phyloP scores from a whole-genome alignment of 1,140 invertebrate genomes.

The Drosophila jambulina region DNA sequence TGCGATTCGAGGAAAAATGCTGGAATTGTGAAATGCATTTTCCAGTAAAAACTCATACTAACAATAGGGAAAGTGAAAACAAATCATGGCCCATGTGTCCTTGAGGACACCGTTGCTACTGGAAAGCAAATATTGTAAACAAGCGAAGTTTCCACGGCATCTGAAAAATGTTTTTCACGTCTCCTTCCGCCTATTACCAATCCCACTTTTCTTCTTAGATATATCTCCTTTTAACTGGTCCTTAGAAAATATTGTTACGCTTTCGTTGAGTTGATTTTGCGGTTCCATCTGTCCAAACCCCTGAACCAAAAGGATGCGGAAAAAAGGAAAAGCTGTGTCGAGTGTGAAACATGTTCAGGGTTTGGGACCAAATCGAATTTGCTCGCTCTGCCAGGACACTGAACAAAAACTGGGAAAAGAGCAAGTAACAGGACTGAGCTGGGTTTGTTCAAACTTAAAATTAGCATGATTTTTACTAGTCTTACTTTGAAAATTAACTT shows the following conservation, averaged over 20 bases:
- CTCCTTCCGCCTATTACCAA: not conserved
- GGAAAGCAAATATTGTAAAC: not conserved
- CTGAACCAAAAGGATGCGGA: constrained; percentile 12
- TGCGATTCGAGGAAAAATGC: not conserved
- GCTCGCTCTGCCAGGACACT: constrained; percentile 7
- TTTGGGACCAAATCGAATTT: constrained; percentile 43
- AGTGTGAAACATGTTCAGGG: constrained; percentile 37
- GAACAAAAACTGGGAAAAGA: not conserved
- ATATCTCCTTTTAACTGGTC: not conserved
- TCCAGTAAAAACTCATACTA: constrained; percentile 19
- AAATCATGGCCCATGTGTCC: not conserved
- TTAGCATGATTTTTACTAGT: not conserved
- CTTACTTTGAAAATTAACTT: not conserved
- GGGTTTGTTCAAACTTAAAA: not conserved
- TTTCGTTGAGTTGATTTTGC: constrained; percentile 29
- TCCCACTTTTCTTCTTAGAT: too few relatives aligned
- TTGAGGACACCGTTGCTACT: not conserved
- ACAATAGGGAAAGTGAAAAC: constrained; percentile 19
- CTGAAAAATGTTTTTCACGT: too few relatives aligned
- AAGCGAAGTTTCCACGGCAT: not conserved
- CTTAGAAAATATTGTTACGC: constrained; percentile 14
- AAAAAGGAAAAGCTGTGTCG: constrained; percentile 8
- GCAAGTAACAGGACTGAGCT: not conserved
- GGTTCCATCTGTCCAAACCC: constrained; percentile 24
- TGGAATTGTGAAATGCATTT: constrained; percentile 19